Percentiles rank a stretch among this genome's conserved stretches.
These are phyloP conservation scores for Solea solea DNA, from an alignment of 2,113 vertebrate genomes.

Conservation along the genomic window DNA sequence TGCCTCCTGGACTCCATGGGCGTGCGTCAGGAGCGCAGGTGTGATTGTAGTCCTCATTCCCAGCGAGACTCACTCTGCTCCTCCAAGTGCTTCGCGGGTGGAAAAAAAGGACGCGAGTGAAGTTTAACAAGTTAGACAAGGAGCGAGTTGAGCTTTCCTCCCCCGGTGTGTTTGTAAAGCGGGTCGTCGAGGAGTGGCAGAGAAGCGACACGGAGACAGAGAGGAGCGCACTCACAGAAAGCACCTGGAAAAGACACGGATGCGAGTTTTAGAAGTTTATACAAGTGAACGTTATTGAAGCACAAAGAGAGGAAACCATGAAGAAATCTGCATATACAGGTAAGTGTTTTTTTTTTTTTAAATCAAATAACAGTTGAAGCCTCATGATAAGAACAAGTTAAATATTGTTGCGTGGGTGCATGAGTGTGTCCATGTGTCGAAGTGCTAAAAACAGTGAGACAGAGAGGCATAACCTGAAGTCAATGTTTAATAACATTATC, in stretches of 20 bases:
- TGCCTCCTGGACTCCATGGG: constrained; percentile 58
- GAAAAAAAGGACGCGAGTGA: constrained; percentile 5
- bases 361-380: neutral
- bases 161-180: constrained; percentile 10
- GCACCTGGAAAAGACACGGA: constrained; percentile 33
- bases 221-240: neutral
- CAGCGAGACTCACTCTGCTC: constrained; percentile 20
- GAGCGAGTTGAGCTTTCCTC: neutral
- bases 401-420: neutral
- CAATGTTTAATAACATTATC: constrained; percentile 20
- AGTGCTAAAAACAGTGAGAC: neutral
- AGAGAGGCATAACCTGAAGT: neutral
- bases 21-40: constrained; percentile 74
- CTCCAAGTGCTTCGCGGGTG: constrained; percentile 19
- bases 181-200: neutral
- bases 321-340: constrained; percentile 70
- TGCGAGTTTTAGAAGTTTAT: neutral
- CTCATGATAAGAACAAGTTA: neutral
- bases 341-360: too few species aligned
- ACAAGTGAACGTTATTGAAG: neutral
- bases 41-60: constrained; percentile 53
- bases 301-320: constrained; percentile 48
- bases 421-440: neutral
- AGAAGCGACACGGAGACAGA: neutral
- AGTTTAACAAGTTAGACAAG: neutral